Percentiles rank a stretch among this genome's conserved stretches.
Conservation (phyloP, 92 coral and sea anemone genomes). For the Zoanthus sansibaricus region DNA sequence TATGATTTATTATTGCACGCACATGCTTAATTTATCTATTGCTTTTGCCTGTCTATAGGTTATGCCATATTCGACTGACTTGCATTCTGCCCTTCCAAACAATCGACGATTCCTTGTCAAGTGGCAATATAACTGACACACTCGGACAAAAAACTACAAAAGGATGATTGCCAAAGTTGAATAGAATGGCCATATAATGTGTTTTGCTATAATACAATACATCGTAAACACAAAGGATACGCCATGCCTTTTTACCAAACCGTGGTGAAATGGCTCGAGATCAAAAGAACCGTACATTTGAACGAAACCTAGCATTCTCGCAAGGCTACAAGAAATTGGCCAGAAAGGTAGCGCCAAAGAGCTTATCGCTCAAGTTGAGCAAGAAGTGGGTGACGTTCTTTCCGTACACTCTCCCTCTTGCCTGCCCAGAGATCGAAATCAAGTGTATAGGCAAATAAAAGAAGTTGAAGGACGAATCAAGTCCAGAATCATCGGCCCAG, state of each 20-base stretch:
- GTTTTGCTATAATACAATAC: conserved; percentile 46
- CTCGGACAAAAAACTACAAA: conserved; percentile 13
- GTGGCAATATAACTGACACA: conserved; percentile 55
- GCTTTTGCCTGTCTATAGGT: no score
- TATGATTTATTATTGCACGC: no score
- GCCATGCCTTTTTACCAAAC: not conserved
- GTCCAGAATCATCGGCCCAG: conserved; percentile 35
- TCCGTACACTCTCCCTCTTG: conserved; percentile 30
- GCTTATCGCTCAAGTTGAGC: conserved; percentile 23
- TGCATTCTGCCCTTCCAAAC: no score
- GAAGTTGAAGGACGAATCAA: conserved; percentile 13
- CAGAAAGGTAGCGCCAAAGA: conserved; percentile 21
- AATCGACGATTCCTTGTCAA: no score
- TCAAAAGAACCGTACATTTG: conserved; percentile 28
- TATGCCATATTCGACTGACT: no score
- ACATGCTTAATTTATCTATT: no score
- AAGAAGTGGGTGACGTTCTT: conserved; percentile 13
- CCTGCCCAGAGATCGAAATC: conserved; percentile 29
- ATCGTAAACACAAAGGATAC: not conserved
- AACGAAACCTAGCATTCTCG: conserved; percentile 42
- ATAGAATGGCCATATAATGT: conserved; percentile 1
- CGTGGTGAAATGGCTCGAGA: conserved; percentile 14
- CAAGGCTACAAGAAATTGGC: conserved; percentile 21
- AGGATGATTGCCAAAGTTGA: conserved; percentile 45
- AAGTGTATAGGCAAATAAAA: conserved; percentile 32